Evolutionary conservation across 2,797 vertebrate species (phyloP), one percentile per base, ranked within the genome.

Genomic region (Chaenodraco wilsoni): DNA sequence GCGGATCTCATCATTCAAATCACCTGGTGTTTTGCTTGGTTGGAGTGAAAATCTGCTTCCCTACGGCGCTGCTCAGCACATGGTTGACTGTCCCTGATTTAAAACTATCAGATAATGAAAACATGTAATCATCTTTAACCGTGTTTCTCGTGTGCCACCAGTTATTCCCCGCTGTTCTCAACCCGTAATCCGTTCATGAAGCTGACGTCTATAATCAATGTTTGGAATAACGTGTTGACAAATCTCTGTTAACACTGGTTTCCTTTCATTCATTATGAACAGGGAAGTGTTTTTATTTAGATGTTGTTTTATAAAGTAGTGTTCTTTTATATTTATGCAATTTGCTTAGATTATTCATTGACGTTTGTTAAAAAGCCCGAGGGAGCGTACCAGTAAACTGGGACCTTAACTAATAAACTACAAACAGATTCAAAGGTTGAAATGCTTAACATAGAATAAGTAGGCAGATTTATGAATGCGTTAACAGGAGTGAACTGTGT

Each of bases 71-170:
- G 63, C 45, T 13, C 82, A 21, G 72, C 66, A 70, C 82, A 83
- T 16, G 76, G 19, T 14, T 78, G 59, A 72, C 71, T 82, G 61
- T 82, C 75, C 84, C 78, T 76, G 79, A 88, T 87, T 85, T 82
- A 74, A 85, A 89, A 70, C 66, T 78, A 84, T 87, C 86, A 81
- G 82, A 73, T 88, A 81, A 90, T 91, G 87, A 89, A 90, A 91
- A 89, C 83, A 81, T 78, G 72, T 78, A 78, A 87, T 87, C 81
- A 87, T 75, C 79, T 70, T 85, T 66, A 69, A 58, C 71, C 17
- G 69, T 51, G 72, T 63, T 77, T 69, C 74, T 86, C 72, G 21
- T 77, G 82, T 58, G 76, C 68, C 48, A 65, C 65, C 72, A 77
- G 48, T 76, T 71, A 76, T 37, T 67, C 49, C 81, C 78, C 40